phyloP scores from a whole-genome alignment of 1,140 invertebrate species.

The Drusus annulatus region DNA sequence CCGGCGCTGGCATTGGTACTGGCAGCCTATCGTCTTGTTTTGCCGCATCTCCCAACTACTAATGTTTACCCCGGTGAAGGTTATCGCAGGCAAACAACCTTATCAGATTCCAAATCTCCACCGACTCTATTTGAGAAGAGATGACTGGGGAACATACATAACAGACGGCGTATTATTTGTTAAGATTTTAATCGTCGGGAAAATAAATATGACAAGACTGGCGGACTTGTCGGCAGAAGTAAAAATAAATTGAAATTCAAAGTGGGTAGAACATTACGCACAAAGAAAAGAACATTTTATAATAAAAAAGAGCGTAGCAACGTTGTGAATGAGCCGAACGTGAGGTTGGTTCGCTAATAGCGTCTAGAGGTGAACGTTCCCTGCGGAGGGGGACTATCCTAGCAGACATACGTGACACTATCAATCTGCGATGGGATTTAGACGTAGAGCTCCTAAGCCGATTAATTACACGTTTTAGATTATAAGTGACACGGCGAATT shows the following conservation, averaged over 20 bases:
- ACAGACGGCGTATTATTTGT: not conserved
- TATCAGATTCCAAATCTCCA: constrained; percentile 12
- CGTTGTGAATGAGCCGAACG: not conserved
- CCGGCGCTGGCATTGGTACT: too few relatives aligned
- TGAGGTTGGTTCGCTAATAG: not conserved
- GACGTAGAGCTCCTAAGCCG: not conserved
- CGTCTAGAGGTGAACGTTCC: constrained; percentile 26
- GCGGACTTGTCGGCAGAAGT: too few relatives aligned
- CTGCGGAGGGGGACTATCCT: not conserved
- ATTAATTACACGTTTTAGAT: constrained; percentile 10
- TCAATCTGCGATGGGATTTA: constrained; percentile 29
- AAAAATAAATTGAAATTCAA: too few relatives aligned
- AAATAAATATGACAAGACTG: too few relatives aligned
- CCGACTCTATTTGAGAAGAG: not conserved
- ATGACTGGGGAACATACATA: not conserved
- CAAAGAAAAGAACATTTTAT: too few relatives aligned
- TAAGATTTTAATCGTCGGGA: too few relatives aligned
- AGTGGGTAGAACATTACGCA: too few relatives aligned
- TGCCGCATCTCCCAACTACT: too few relatives aligned
- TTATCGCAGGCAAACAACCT: not conserved
- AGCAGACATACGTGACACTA: constrained; percentile 11
- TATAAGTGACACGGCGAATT: not conserved
- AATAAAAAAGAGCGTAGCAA: too few relatives aligned
- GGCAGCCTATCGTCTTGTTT: too few relatives aligned
- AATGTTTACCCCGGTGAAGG: not conserved